Conservation (phyloP, 1,140 invertebrate genomes). For the Prorops nasuta region DNA sequence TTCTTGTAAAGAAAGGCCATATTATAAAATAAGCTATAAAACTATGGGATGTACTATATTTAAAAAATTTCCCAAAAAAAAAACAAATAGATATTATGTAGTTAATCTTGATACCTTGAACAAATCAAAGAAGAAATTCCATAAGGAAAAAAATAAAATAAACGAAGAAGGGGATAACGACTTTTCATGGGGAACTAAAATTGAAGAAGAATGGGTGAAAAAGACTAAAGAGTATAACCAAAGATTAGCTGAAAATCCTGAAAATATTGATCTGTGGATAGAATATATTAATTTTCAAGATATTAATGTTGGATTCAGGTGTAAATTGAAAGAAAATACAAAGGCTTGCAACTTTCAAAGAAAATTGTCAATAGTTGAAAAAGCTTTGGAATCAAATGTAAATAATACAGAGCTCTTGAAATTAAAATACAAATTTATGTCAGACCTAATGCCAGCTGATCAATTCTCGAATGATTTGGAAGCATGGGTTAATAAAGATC, state of each 20-base stretch:
- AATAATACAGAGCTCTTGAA: constrained; percentile 52
- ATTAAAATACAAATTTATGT: constrained; percentile 55
- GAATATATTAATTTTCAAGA: constrained; percentile 63
- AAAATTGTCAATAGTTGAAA: constrained; percentile 61
- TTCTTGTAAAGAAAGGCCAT: constrained; percentile 50
- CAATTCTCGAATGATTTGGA: constrained; percentile 53
- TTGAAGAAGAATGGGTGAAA: constrained; percentile 52
- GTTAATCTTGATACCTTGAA: constrained; percentile 29
- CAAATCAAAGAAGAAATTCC: constrained; percentile 36
- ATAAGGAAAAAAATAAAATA: constrained; percentile 24
- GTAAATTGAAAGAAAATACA: constrained; percentile 32
- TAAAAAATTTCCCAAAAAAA: constrained; percentile 29
- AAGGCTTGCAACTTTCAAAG: constrained; percentile 36
- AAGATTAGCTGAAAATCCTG: constrained; percentile 52
- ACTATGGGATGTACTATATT: constrained; percentile 30
- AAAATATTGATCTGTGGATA: constrained; percentile 58
- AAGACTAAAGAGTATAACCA: constrained; percentile 58
- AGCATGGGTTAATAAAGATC: constrained; percentile 55
- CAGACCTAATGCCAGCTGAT: constrained; percentile 57
- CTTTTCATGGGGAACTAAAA: constrained; percentile 31
- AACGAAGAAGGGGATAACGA: constrained; percentile 19
- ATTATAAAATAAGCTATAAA: constrained; percentile 40
- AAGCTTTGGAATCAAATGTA: constrained; percentile 57
- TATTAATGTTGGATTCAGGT: constrained; percentile 23
- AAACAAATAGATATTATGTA: constrained; percentile 44